These are phyloP conservation scores for Akabosia matsudoensis DNA, from an alignment of 1,140 invertebrate species.

Conservation along the genomic window DNA sequence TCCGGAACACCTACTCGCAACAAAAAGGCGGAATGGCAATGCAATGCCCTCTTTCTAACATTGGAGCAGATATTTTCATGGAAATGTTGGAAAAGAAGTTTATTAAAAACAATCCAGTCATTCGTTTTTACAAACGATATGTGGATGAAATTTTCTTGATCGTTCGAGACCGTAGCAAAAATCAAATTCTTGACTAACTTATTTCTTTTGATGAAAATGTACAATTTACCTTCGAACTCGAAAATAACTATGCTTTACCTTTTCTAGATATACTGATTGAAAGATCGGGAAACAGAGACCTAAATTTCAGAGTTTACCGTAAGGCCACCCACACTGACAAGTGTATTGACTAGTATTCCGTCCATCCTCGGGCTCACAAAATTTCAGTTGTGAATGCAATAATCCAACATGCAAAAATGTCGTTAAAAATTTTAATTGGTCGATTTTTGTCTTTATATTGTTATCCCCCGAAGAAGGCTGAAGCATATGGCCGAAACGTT, in stretches of 20 bases:
- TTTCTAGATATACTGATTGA: neutral
- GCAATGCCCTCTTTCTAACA: neutral
- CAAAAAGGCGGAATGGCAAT: neutral
- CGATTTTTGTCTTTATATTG: no score
- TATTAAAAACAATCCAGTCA: neutral
- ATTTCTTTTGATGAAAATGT: neutral
- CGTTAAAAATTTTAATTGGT: no score
- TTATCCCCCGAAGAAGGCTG: no score
- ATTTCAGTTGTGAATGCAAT: no score
- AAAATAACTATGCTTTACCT: neutral
- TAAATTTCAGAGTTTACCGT: no score
- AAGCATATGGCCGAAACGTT: no score
- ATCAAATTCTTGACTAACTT: neutral
- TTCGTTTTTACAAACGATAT: neutral
- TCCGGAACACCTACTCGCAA: neutral
- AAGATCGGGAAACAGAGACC: no score
- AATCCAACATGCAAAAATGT: no score
- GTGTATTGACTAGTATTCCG: no score
- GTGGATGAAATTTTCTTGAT: neutral
- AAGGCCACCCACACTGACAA: no score
- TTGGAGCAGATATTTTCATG: neutral
- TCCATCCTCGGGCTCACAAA: no score
- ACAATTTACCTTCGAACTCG: neutral
- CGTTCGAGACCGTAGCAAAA: neutral
- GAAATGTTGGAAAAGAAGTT: neutral